phyloP scores from a whole-genome alignment of 2,113 vertebrate species.

The Dipodomys ordii region DNA sequence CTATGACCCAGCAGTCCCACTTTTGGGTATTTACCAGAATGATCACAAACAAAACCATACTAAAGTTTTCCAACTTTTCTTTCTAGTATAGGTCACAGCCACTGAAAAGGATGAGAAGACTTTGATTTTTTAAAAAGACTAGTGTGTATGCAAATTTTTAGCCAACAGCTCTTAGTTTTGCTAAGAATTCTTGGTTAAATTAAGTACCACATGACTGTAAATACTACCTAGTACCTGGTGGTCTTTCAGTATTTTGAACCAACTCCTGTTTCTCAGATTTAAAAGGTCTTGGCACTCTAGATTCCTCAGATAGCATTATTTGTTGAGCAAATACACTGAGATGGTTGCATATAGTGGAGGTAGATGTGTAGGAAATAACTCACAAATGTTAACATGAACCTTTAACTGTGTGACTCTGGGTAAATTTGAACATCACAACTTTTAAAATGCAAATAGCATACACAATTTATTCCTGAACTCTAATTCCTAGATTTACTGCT shows the following conservation, averaged over 20 bases:
- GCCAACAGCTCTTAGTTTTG: background rate
- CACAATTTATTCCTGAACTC: background rate
- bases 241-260: background rate
- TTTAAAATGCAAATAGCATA: background rate
- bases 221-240: background rate
- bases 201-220: background rate
- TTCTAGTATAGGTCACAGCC: background rate
- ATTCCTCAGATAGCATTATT: background rate
- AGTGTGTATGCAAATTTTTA: background rate
- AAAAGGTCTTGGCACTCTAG: background rate
- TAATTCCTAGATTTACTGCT: background rate
- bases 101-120: background rate
- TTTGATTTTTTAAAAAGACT: background rate
- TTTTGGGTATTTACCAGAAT: too few relatives aligned
- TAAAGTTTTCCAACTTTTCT: background rate
- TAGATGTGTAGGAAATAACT: background rate
- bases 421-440: too few relatives aligned
- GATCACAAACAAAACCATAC: too few relatives aligned
- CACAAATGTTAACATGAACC: background rate
- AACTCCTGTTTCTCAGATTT: background rate
- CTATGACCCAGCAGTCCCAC: too few relatives aligned
- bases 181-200: slow-evolving; percentile 3
- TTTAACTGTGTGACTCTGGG: too few relatives aligned
- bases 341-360: background rate
- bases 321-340: background rate